These are phyloP conservation scores for Anguilla megastoma DNA, from an alignment of 2,797 vertebrate species.

Conservation along the genomic window DNA sequence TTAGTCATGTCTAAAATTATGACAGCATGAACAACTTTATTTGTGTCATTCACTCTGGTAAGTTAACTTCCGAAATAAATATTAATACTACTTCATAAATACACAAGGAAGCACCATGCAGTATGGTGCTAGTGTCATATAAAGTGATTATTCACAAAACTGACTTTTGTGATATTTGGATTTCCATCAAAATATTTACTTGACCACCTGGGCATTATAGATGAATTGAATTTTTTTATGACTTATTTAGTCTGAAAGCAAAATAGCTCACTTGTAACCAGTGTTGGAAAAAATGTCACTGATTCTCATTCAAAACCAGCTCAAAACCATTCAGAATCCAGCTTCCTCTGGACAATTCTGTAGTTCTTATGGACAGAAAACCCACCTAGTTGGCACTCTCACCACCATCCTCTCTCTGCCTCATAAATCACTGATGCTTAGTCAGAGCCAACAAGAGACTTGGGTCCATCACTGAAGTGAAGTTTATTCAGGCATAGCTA, in stretches of 20 bases:
- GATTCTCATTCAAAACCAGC: background rate
- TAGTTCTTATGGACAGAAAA: background rate
- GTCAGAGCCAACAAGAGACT: background rate
- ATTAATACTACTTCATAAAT: no score
- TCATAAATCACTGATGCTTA: slow-evolving; percentile 1
- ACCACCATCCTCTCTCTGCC: background rate
- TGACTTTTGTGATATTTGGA: background rate
- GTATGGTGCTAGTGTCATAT: background rate
- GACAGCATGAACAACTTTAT: no score
- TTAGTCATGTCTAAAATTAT: background rate
- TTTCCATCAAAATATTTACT: background rate
- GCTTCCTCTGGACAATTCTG: background rate
- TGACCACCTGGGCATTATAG: background rate
- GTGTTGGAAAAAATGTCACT: background rate
- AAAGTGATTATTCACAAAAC: background rate
- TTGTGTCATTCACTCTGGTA: no score
- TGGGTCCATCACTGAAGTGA: background rate
- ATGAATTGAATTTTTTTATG: background rate
- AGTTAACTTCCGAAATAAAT: no score
- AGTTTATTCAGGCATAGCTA: background rate
- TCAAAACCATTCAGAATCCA: no score
- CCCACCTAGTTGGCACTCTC: background rate
- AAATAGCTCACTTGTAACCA: background rate
- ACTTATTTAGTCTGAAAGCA: background rate
- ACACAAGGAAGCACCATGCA: no score